Percentiles rank a stretch among this genome's conserved stretches.
Conservation (phyloP, 2,888 invertebrate species). For the Baronia brevicornis region DNA sequence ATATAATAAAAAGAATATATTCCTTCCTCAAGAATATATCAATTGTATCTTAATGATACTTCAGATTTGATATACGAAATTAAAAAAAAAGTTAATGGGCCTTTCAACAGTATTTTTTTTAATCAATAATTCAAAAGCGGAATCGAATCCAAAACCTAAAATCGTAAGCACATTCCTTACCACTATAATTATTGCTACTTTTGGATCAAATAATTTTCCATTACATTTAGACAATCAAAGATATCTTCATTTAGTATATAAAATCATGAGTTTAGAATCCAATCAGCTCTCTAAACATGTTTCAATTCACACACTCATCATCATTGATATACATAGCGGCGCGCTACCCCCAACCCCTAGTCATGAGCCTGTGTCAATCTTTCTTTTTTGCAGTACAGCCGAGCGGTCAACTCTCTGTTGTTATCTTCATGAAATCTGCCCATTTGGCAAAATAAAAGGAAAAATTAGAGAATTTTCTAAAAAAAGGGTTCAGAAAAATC, state of each 20-base stretch:
- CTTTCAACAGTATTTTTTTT: too few relatives aligned
- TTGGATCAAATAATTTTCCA: conserved; percentile 9
- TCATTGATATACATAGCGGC: conserved; percentile 18
- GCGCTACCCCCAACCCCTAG: conserved; percentile 27
- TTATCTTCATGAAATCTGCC: conserved; percentile 60
- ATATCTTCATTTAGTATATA: conserved; percentile 12
- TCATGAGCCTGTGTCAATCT: conserved; percentile 45
- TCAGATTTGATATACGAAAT: too few relatives aligned
- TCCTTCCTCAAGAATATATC: too few relatives aligned
- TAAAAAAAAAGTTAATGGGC: too few relatives aligned
- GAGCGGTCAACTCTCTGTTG: conserved; percentile 42
- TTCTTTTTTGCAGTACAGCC: conserved; percentile 43
- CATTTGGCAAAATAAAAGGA: conserved; percentile 44
- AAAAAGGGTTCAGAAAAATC: conserved; percentile 8
- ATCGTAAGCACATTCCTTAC: too few relatives aligned
- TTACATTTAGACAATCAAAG: neutral
- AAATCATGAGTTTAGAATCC: conserved; percentile 25
- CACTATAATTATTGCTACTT: conserved; percentile 1
- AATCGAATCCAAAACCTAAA: too few relatives aligned
- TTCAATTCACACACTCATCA: conserved; percentile 21
- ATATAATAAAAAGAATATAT: too few relatives aligned
- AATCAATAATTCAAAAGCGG: too few relatives aligned
- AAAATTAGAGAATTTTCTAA: conserved; percentile 57
- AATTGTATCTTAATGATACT: too few relatives aligned
- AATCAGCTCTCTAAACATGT: conserved; percentile 23